Conservation (phyloP, 2,888 invertebrate species). For the Andrena marginata region DNA sequence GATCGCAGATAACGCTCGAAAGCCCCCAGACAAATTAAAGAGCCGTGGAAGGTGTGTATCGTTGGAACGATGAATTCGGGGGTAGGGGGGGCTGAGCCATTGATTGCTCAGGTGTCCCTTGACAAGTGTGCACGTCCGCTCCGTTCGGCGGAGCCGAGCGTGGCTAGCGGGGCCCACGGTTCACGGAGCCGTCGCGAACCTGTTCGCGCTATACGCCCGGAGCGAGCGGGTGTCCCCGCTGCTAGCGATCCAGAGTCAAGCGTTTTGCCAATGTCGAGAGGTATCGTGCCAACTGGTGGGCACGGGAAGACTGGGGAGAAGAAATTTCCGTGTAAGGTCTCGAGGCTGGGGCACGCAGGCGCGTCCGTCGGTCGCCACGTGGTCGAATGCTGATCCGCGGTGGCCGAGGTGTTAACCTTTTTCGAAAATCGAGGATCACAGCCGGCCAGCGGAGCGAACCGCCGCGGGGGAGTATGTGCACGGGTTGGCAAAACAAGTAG, state of each 20-base stretch:
- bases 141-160: background rate
- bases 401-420: constrained; percentile 71
- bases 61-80: background rate
- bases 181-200: background rate
- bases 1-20: constrained; percentile 28
- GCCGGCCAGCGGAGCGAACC: constrained; percentile 21
- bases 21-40: constrained; percentile 7
- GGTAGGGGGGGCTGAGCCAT: background rate
- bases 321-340: constrained; percentile 70
- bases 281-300: constrained; percentile 67
- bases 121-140: constrained; percentile 8
- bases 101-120: constrained; percentile 7
- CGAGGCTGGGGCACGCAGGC: constrained; percentile 81
- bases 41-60: background rate
- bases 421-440: constrained; percentile 72
- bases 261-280: constrained; percentile 37
- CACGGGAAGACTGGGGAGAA: constrained; percentile 69
- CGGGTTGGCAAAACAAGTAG: constrained; percentile 76
- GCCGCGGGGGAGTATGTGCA: constrained; percentile 57
- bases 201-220: background rate
- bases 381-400: constrained; percentile 77
- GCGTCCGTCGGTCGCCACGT: constrained; percentile 81
- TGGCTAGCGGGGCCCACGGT: background rate
- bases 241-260: background rate
- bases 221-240: background rate